These are phyloP conservation scores for Blastomussa wellsi DNA, from an alignment of 92 coral and sea anemone genomes.

Conservation along the genomic window DNA sequence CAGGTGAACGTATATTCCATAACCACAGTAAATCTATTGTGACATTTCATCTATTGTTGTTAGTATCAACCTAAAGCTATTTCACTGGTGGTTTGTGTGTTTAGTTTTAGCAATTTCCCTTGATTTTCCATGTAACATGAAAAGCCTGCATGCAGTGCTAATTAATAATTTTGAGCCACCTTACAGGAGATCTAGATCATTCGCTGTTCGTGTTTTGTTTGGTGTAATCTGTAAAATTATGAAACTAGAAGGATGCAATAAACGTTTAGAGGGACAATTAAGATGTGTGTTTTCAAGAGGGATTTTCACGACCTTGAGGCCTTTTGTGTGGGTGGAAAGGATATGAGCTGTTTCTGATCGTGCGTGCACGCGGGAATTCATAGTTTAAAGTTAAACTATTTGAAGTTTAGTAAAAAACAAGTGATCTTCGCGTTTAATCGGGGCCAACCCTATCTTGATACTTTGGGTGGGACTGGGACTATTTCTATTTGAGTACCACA, in stretches of 20 bases:
- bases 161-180: constrained; percentile 28
- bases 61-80: constrained; percentile 25
- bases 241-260: background rate
- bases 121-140: background rate
- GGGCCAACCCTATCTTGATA: background rate
- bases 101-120: background rate
- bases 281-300: background rate
- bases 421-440: background rate
- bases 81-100: background rate
- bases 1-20: constrained; percentile 32
- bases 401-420: background rate
- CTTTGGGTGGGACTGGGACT: background rate
- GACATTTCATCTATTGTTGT: constrained; percentile 31
- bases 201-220: background rate
- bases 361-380: constrained; percentile 5
- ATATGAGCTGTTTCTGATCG: constrained; percentile 11
- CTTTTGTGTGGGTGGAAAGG: constrained; percentile 30
- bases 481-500: background rate
- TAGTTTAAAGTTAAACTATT: background rate
- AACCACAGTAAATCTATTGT: constrained; percentile 2
- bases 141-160: background rate
- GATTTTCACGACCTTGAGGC: constrained; percentile 22
- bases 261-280: background rate
- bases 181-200: constrained; percentile 29
- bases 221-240: background rate